Conservation (phyloP, 2,113 vertebrate species). For the Gnathonemus longibarbis region DNA sequence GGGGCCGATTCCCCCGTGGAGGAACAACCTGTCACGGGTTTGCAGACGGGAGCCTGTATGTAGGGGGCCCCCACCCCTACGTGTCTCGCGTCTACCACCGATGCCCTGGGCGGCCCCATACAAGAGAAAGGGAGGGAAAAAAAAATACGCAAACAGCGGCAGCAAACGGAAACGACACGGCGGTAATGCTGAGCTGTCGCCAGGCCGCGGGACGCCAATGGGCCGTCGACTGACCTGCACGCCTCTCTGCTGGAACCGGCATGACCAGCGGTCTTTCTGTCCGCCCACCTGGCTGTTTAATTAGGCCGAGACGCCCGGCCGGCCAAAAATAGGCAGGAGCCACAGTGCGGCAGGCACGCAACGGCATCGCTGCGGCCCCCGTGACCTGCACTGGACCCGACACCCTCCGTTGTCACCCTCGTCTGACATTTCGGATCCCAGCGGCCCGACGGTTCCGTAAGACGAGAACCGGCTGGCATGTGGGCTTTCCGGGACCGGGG, state of each 20-base stretch:
- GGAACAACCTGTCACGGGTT: constrained; percentile 16
- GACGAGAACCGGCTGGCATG: not conserved
- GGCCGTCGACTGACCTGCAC: not conserved
- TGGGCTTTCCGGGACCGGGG: not conserved
- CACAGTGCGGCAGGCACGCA: not conserved
- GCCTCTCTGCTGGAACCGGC: not conserved
- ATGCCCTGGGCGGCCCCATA: not conserved
- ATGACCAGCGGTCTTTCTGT: not conserved
- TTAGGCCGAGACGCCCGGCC: not conserved
- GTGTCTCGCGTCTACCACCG: not conserved
- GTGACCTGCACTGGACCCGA: not conserved
- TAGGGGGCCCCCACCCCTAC: not conserved
- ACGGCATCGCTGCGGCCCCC: not conserved
- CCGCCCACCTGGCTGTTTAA: constrained; percentile 9
- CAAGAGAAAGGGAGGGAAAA: not conserved
- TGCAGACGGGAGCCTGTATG: not conserved
- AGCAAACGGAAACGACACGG: not conserved
- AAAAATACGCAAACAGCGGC: not conserved
- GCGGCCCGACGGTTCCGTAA: not conserved
- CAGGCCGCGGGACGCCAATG: not conserved
- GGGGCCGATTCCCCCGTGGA: constrained; percentile 13
- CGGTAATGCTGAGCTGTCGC: not conserved
- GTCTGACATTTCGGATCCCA: not conserved
- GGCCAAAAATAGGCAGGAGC: not conserved
- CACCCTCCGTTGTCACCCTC: not conserved